A percentile compares a stretch with the other conserved stretches of the same genome.
Conservation (phyloP, 2,888 invertebrate genomes). For the Timandra comae region DNA sequence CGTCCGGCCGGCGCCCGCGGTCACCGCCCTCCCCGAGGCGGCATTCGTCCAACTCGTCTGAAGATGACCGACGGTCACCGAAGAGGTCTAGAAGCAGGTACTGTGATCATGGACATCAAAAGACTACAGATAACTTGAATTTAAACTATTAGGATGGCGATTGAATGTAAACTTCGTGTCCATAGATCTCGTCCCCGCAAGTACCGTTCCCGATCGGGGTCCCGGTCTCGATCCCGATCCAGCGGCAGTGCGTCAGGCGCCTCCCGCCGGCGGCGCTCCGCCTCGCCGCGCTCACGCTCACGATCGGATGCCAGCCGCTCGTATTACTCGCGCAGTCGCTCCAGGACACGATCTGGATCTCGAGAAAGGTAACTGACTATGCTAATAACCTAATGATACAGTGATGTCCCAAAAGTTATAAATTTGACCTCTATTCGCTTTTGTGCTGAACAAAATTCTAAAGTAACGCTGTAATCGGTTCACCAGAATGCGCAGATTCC, state of each 20-base stretch:
- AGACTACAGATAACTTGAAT: no score
- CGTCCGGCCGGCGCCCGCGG: conserved; percentile 55
- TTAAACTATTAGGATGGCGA: no score
- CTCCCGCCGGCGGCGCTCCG: conserved; percentile 52
- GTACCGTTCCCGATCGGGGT: conserved; percentile 80
- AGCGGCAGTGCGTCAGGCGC: conserved; percentile 58
- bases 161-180: neutral
- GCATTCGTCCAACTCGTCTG: conserved; percentile 63
- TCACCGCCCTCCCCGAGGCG: conserved; percentile 64
- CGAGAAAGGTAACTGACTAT: conserved; percentile 56
- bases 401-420: no score
- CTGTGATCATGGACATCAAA: conserved; percentile 7
- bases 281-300: conserved; percentile 73
- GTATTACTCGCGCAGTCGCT: conserved; percentile 76
- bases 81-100: conserved; percentile 65
- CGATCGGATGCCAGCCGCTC: conserved; percentile 79
- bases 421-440: no score
- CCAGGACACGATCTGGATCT: conserved; percentile 76
- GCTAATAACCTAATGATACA: no score
- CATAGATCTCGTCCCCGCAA: conserved; percentile 79
- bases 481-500: conserved; percentile 51
- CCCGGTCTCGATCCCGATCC: conserved; percentile 76
- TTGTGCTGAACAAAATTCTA: no score
- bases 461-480: no score
- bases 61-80: conserved; percentile 49